Base-by-base conservation (phyloP, 2,113 vertebrate species). In the Buteo buteo region DNA sequence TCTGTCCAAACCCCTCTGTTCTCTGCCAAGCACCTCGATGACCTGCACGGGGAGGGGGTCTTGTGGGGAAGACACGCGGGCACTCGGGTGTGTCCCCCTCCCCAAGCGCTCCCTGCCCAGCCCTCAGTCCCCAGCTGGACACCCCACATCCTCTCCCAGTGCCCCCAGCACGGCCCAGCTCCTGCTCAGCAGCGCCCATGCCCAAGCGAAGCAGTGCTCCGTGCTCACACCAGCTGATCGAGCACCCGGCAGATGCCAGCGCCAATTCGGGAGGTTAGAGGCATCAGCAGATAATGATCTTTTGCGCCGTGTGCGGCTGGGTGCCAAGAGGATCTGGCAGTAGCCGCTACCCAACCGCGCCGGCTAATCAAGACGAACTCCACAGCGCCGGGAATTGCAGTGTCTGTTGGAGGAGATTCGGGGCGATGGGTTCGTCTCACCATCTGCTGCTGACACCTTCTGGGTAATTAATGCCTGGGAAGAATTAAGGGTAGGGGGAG, bases 381-480 rank as follows among this genome's bases (percentile, higher is more conserved):
- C 36, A 32, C 86, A 74, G 95, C 49, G 21, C 91, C 52, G 71
- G 91, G 94, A 94, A 92, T 71, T 88, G 93, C 49, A 34, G 82
- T 58, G 91, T 82, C 96, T 89, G 91, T 32, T 74, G 95, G 55
- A 81, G 86, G 90, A 80, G 93, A 61, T 58, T 42, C 5, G 81
- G 93, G 97, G 82, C 66, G 38, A 54, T 2, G 50, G 78, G 90
- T 85, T 88, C 47, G 34, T 95, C 92, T 89, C 93, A 61, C 96
- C 97, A 97, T 97, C 97, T 97, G 97, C 96, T 94, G 95, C 93
- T 86, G 93, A 77, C 95, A 95, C 85, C 94, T 95, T 77, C 96
- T 94, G 96, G 83, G 93, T 97, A 96, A 96, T 97, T 94, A 97
- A 97, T 90, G 89, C 78, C 84, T 26, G 92, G 81, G 71, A 94